These are phyloP conservation scores for Synodontis membranacea DNA, from an alignment of 2,113 vertebrate genomes.

Conservation along the genomic window DNA sequence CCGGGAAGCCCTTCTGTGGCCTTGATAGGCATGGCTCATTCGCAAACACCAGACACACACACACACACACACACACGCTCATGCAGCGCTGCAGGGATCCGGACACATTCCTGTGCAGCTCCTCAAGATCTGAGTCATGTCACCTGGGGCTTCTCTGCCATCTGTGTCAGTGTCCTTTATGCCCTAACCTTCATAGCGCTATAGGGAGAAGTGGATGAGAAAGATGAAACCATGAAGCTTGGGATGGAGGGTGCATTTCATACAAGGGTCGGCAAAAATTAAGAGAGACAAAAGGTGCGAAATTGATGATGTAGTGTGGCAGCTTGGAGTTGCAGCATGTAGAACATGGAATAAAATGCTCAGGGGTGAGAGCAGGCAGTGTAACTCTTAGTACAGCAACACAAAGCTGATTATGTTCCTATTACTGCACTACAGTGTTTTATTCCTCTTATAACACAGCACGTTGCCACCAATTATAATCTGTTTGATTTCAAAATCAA, in stretches of 20 bases:
- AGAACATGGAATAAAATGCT: not conserved
- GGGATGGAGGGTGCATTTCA: slow-evolving; percentile 19
- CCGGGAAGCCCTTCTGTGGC: slow-evolving; percentile 25
- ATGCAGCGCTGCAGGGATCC: slow-evolving; percentile 31
- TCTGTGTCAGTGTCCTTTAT: slow-evolving; percentile 43
- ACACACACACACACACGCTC: not conserved
- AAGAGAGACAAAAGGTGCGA: not conserved
- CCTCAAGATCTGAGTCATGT: slow-evolving; percentile 36
- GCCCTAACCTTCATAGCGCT: slow-evolving; percentile 62
- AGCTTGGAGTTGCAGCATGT: not conserved
- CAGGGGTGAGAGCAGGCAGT: not conserved
- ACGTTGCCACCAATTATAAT: not conserved
- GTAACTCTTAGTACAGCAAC: not conserved
- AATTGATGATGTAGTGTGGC: not conserved
- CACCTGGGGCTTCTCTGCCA: slow-evolving; percentile 44
- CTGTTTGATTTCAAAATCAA: too few relatives aligned
- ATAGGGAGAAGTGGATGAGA: slow-evolving; percentile 21
- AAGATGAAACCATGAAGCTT: slow-evolving; percentile 37
- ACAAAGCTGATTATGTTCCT: not conserved
- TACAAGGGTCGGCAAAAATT: slow-evolving; percentile 29
- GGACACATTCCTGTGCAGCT: slow-evolving; percentile 2
- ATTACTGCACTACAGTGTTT: not conserved
- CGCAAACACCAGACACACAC: slow-evolving; percentile 14
- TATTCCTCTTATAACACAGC: not conserved
- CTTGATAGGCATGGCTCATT: slow-evolving; percentile 60